A percentile compares a stretch with the other conserved stretches of the same genome.
Evolutionary conservation across 2,113 vertebrate species (phyloP).

Genomic region (Accipiter cooperii): DNA sequence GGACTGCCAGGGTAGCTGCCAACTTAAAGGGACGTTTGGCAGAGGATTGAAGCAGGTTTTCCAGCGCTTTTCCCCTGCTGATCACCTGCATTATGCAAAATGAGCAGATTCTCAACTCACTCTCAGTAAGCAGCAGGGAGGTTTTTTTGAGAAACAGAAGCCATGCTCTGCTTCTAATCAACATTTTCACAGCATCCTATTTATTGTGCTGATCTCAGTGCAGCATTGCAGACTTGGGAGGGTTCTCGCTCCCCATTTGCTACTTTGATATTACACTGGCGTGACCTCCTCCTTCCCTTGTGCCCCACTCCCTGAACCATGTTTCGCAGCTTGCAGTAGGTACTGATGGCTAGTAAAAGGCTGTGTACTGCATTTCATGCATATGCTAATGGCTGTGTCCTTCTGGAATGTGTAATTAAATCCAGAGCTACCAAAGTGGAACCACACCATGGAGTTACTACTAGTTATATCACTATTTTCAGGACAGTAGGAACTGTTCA

Average conservation of each 20-base stretch:
- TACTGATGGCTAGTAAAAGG: not conserved
- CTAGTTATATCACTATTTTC: not conserved
- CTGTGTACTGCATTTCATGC: not conserved
- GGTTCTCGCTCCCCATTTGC: not conserved
- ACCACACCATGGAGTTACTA: accelerated
- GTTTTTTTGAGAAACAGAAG: not conserved
- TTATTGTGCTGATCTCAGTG: not conserved
- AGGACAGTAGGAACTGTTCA: not conserved
- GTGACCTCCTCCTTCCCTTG: not conserved
- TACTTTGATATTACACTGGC: not conserved
- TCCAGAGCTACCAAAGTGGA: not conserved
- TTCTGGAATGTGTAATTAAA: not conserved
- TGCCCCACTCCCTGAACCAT: not conserved
- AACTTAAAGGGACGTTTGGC: not conserved
- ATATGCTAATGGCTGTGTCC: not conserved
- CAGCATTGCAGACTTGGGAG: not conserved
- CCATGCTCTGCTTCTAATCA: not conserved
- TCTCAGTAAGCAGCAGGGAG: not conserved
- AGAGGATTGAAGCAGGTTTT: not conserved
- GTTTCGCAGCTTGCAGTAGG: not conserved
- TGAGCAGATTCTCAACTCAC: not conserved
- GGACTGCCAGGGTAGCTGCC: not conserved
- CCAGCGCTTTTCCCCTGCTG: not conserved
- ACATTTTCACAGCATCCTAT: not conserved
- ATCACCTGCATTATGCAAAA: not conserved